Evolutionary conservation across 2,113 vertebrate genomes (phyloP).

Genomic region (Capreolus pygargus): DNA sequence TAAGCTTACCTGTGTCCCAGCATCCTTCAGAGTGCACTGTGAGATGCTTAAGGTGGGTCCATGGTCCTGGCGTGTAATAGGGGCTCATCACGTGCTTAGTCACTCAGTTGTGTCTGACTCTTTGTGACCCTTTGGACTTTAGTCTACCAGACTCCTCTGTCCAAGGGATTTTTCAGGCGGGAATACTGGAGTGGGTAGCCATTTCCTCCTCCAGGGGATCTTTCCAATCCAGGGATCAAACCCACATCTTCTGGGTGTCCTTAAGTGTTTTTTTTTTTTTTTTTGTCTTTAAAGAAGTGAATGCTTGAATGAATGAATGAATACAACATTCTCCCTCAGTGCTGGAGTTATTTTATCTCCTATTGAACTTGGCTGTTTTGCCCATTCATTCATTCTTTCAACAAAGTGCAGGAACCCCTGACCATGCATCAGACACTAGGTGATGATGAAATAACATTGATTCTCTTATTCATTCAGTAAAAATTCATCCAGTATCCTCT

Average conservation of each 20-base stretch:
- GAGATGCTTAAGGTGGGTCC: not conserved
- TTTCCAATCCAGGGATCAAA: not conserved
- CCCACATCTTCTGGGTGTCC: not conserved
- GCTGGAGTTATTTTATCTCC: not conserved
- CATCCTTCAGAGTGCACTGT: not conserved
- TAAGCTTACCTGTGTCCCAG: not conserved
- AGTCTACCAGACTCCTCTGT: not conserved
- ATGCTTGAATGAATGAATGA: not conserved
- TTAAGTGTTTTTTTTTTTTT: not conserved
- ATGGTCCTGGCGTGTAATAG: fast-evolving
- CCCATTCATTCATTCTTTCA: not conserved
- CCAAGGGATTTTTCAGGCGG: not conserved
- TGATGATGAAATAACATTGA: not conserved
- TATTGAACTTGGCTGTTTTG: not conserved
- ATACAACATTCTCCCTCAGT: not conserved
- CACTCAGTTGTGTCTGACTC: not conserved
- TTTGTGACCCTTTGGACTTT: not conserved
- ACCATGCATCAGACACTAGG: not conserved
- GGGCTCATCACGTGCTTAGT: not conserved
- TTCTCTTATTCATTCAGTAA: not conserved
- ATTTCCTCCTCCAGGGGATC: not conserved
- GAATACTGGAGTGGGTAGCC: not conserved
- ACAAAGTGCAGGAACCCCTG: not conserved
- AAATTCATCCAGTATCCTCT: fast-evolving
- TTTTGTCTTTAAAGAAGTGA: not conserved